Evolutionary conservation across 2,113 vertebrate genomes (phyloP).

Genomic region (Orycteropus afer): DNA sequence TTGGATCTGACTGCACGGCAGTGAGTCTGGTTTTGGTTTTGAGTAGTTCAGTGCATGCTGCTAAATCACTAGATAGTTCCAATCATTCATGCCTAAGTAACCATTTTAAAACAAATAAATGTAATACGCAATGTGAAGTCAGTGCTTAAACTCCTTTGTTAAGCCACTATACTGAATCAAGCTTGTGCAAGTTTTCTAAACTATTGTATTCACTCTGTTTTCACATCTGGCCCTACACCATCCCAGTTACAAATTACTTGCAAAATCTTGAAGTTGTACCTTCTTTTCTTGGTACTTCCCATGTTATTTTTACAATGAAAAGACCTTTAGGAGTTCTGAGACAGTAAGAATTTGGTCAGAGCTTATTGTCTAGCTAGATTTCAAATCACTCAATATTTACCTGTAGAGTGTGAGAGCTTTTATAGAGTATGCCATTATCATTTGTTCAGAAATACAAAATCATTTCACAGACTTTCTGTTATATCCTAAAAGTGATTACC

Average conservation of each 20-base stretch:
- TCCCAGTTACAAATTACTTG: neutral
- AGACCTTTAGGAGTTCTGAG: constrained; percentile 22
- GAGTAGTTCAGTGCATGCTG: constrained; percentile 44
- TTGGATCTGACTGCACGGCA: too few relatives aligned
- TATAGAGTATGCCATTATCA: constrained; percentile 37
- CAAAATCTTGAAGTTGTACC: neutral
- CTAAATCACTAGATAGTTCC: constrained; percentile 26
- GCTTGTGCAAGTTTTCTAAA: constrained; percentile 65
- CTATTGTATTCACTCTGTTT: constrained; percentile 20
- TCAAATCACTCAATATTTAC: constrained; percentile 52
- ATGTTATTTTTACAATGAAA: constrained; percentile 44
- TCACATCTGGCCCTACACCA: constrained; percentile 40
- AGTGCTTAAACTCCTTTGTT: constrained; percentile 54
- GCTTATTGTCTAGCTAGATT: neutral
- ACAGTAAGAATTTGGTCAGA: neutral
- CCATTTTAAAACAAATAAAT: constrained; percentile 21
- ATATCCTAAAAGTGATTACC: neutral
- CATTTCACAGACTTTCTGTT: neutral
- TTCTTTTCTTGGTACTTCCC: constrained; percentile 18
- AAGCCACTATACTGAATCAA: constrained; percentile 34
- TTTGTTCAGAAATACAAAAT: neutral
- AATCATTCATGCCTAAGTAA: constrained; percentile 62
- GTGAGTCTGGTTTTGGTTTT: too few relatives aligned
- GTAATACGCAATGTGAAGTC: neutral
- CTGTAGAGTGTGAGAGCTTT: neutral